Evolutionary conservation across 2,113 vertebrate genomes (phyloP), one percentile per base, ranked within the genome.

Genomic region (Cephalopterus ornatus): DNA sequence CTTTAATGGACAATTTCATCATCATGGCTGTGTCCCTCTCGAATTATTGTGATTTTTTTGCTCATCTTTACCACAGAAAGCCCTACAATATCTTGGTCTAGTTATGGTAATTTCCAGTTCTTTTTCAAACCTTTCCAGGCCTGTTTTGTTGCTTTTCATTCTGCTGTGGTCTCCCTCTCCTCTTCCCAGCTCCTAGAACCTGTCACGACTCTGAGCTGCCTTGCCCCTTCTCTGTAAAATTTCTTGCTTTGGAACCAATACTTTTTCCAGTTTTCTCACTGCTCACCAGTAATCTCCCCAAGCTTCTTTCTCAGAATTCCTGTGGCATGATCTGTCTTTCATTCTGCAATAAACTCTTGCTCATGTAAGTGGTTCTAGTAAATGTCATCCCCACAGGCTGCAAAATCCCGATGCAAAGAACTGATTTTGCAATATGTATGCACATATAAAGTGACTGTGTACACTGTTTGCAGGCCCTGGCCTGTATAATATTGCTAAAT

Each of bases 311-410:
- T 93, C 14, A 0, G 14, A 77, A 94, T 95, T 97, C 85, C 53
- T 90, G 58, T 74, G 74, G 78, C 3, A 4, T 92, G 42, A 77
- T 78, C 75, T 71, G 75, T 77, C 65, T 74, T 77, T 78, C 61
- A 71, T 78, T 77, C 76, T 81, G 88, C 44, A 92, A 91, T 92
- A 88, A 94, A 92, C 66, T 71, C 61, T 86, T 88, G 90, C 59
- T 95, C 82, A 63, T 78, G 32, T 95, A 90, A 94, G 76, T 78
- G 41, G 42, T 84, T 96, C 88, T 96, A 96, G 85, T 93, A 95
- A 96, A 92, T 81, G 84, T 89, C 80, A 59, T 92, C 76, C 85
- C 91, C 50, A 75, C 10, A 47, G 65, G 56, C 91, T 93, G 76
- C 61, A 39, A 87, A 75, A 44, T 66, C 85, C 50, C 62, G 78